phyloP scores from a whole-genome alignment of 2,797 vertebrate genomes.

The Ammospiza maritima region DNA sequence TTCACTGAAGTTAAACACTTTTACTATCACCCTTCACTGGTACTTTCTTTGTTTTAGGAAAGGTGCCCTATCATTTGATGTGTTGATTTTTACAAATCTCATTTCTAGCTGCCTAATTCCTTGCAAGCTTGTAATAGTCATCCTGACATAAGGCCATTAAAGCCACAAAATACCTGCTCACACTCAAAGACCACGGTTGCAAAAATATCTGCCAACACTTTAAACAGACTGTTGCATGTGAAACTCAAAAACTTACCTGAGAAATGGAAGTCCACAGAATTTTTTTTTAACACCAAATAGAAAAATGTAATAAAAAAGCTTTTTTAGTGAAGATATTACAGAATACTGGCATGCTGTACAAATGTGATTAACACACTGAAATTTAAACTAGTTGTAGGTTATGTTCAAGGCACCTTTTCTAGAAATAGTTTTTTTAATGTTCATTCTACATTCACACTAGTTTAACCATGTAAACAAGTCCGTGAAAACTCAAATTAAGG shows the following conservation, averaged over 20 bases:
- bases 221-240: neutral
- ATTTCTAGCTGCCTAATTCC: neutral
- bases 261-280: neutral
- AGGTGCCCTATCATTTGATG: neutral
- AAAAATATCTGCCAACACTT: neutral
- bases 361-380: neutral
- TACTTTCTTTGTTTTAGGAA: neutral
- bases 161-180: neutral
- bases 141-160: neutral
- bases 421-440: neutral
- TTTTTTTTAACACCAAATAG: neutral
- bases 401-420: constrained; percentile 19
- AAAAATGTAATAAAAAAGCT: neutral
- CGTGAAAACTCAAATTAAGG: constrained; percentile 17
- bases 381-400: neutral
- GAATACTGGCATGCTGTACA: constrained; percentile 43
- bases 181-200: neutral
- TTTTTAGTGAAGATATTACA: neutral
- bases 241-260: constrained; percentile 50
- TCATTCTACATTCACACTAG: constrained; percentile 7
- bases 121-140: neutral
- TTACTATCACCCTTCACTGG: neutral
- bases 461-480: constrained; percentile 38
- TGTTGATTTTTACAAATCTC: neutral
- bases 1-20: neutral